A percentile compares a stretch with the other conserved stretches of the same genome.
Evolutionary conservation across 1,140 invertebrate genomes (phyloP).

Genomic region (Drosophila pectinifera): DNA sequence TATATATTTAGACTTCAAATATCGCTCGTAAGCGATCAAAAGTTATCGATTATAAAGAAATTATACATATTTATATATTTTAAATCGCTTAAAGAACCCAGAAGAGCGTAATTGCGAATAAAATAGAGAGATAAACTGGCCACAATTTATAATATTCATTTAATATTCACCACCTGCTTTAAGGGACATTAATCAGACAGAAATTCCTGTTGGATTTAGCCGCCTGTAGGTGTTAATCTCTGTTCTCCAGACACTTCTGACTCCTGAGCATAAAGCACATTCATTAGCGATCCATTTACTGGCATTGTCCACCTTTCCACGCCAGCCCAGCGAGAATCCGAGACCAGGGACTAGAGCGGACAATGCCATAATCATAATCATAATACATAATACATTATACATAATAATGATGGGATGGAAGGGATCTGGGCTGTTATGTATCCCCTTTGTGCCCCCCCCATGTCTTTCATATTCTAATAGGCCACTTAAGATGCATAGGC

Average conservation of each 20-base stretch:
- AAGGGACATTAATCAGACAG: neutral
- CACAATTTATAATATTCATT: too few species aligned
- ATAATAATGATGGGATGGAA: constrained; percentile 44
- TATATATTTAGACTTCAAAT: too few species aligned
- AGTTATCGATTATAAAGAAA: too few species aligned
- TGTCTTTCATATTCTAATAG: constrained; percentile 71
- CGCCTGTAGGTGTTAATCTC: constrained; percentile 40
- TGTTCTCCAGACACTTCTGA: neutral
- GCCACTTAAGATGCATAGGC: constrained; percentile 64
- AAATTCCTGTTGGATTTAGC: neutral
- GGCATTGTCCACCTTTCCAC: constrained; percentile 47
- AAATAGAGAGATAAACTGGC: too few species aligned
- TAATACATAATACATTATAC: constrained; percentile 51
- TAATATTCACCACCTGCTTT: too few species aligned
- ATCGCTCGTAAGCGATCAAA: too few species aligned
- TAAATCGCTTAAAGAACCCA: too few species aligned
- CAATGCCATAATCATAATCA: constrained; percentile 70
- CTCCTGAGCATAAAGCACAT: constrained; percentile 28
- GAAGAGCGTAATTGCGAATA: too few species aligned
- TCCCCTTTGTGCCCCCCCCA: neutral
- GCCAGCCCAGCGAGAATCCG: constrained; percentile 37
- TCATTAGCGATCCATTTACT: constrained; percentile 37
- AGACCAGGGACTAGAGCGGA: constrained; percentile 17
- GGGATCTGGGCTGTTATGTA: constrained; percentile 13
- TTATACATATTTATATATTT: too few species aligned